Base-by-base conservation (phyloP, 2,797 vertebrate species). In the Ispidina lecontei region DNA sequence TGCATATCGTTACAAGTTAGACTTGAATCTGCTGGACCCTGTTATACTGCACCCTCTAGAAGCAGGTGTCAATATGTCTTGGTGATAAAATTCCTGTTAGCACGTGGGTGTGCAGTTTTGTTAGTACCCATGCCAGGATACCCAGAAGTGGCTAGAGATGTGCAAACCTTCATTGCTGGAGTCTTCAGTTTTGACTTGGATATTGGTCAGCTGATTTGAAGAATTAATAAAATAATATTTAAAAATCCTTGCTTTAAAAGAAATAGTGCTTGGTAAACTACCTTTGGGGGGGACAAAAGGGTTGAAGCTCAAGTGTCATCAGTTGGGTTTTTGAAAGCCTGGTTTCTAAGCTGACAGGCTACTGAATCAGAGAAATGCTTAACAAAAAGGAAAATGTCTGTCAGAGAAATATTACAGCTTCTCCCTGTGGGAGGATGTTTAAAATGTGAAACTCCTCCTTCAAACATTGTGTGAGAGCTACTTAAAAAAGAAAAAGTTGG, bases 331-430 rank as follows among this genome's bases (percentile, higher is more conserved):
- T 37, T 76, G 33, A 73, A 88, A 91, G 13, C 62, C 17, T 37
- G 3, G 23, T 17, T 92, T 29, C 33, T 86, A 43, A 94, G 52
- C 35, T 65, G 60, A 39, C n/a, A 84, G 60, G 41, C 62, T 44
- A 51, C 26, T 52, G 75, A 91, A 39, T 56, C 85, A 89, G 55
- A 49, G 28, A 84, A 88, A 86, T 54, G 37, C 67, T 14, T 64
- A 60, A 72, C 46, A 46, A 79, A 93, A 84, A 82, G 31, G n/a
- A 88, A 88, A 75, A 84, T 37, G 35, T 88, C 77, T 90, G 29
- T 76, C 77, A 87, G 78, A 85, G 79, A 88, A 84, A 64, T 68
- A 76, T 15, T 83, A 29, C 64, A 88, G 43, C 80, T 94, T 87
- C 51, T 49, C 22, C 17, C 56, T 44, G 60, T 89, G 88, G 90